Base-by-base conservation (phyloP, 2,888 invertebrate genomes). In the Caenorhabditis sp. region DNA sequence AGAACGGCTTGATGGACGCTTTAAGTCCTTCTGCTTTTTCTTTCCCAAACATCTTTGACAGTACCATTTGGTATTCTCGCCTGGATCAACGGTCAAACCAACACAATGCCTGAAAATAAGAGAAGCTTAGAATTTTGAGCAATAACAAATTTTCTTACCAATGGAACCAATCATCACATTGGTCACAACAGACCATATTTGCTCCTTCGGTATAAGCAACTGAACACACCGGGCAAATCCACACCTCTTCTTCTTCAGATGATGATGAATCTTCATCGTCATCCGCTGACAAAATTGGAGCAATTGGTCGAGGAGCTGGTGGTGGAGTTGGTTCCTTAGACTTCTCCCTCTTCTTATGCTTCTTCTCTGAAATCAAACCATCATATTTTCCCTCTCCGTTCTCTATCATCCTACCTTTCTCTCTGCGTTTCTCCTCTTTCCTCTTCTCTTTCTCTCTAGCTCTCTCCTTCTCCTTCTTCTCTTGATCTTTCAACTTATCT, bases 91-190 rank as follows among this genome's bases (percentile, higher is more conserved):
- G 14, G 75, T 36, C 23, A 86, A 54, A 36, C 85, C 85, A 26
- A 86, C 85, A 61, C 86, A 86, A 27, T 76, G 77, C 85, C 85
- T 85, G 64, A 53, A 78, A 67, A 49, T 8, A 10, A 31, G 10
- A 31, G 5, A 36, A 8, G 36, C 36, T 36, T 36, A 36, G 10
- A 8, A 8, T 36, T 25, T 20, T 12, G 65, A 59, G 25, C 2
- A 23, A 54, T 21, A 52, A 63, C 10, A 75, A n/a, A n/a, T n/a
- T n/a, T n/a, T n/a, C 77, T 61, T 54, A 85, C 86, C 85, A 87
- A 67, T 87, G 87, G 67, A 82, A 87, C 87, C 87, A 87, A 20
- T 80, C 69, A 61, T 87, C 80, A 67, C 87, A 87, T 12, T 52
- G 57, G 59, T 87, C 87, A 63, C 87, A 87, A 1, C 78, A 82